phyloP scores from a whole-genome alignment of 2,113 vertebrate genomes.

The Phylloscopus whistleri region DNA sequence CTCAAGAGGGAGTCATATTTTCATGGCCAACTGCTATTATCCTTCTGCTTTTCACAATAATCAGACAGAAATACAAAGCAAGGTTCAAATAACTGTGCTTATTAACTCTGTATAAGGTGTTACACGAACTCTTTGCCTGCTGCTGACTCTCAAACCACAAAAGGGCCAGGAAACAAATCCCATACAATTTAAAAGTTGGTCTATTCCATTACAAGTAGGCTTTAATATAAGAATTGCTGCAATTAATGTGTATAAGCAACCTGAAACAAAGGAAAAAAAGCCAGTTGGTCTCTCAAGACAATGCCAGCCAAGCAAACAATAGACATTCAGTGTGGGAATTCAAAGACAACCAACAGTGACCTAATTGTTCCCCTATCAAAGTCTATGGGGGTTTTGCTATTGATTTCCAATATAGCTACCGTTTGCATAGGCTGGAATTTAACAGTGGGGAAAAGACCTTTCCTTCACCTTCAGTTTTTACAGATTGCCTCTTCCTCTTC shows the following conservation, averaged over 20 bases:
- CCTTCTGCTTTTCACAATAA: neutral
- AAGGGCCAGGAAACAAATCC: neutral
- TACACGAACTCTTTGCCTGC: neutral
- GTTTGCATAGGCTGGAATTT: neutral
- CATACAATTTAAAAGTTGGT: neutral
- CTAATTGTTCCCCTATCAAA: neutral
- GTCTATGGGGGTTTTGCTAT: neutral
- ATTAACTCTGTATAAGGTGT: neutral
- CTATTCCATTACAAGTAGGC: neutral
- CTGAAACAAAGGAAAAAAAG: neutral
- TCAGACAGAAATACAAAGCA: neutral
- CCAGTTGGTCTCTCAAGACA: neutral
- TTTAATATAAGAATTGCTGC: neutral
- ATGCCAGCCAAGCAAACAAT: neutral
- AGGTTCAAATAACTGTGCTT: neutral
- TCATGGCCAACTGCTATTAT: neutral
- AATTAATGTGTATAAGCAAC: neutral
- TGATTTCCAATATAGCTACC: neutral
- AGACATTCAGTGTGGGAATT: neutral
- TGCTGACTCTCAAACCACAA: neutral
- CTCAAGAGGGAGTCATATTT: neutral
- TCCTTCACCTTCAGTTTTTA: slow-evolving; percentile 19
- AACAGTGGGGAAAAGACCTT: neutral
- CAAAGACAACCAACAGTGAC: slow-evolving; percentile 15
- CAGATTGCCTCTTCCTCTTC: neutral